Base-by-base conservation (phyloP, 1,140 invertebrate species). In the Pantala flavescens region DNA sequence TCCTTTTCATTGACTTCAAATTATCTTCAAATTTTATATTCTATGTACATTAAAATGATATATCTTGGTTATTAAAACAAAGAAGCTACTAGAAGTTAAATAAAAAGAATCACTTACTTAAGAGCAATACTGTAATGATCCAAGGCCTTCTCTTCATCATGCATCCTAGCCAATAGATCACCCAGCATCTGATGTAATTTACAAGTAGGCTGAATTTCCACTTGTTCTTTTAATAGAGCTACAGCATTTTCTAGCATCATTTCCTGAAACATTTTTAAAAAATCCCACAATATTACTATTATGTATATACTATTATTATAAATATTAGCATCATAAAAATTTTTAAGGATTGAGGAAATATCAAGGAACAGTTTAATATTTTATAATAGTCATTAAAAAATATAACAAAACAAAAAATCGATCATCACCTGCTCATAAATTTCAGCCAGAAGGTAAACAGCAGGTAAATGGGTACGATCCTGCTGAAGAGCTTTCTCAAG, bases 61-160 rank as follows among this genome's bases (percentile, higher is more conserved):
- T 36, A 36, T 36, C 28, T 36, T 9, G 2, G 9, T 9, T 36
- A 2, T 36, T 9, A 2, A 36, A 36, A 36, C 28, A 36, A 36
- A 36, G 2, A 36, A 5, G 28, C 28, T 36, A 36, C 9, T 2
- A 9, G 28, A 36, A 36, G 28, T 36, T n/a, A n/a, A 36, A 5
- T 36, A 36, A 36, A 36, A 36, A 36, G 28, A 36, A 36, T 9
- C 9, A 36, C 80, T 80, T 84, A 90, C 88, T 87, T 90, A 55
- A 92, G 81, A 24, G 91, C 90, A 76, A 87, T 87, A 72, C 85
- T 87, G 79, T 89, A 92, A 79, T 91, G 89, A 78, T 91, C 86
- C 42, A 91, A 83, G 63, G 91, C 90, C 77, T 91, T 90, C 55
- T 90, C 88, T 74, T 89, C 86, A 76, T 91, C 89, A 75, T 84